Base-by-base conservation (phyloP, 2,888 invertebrate genomes). In the Bedellia somnulentella region DNA sequence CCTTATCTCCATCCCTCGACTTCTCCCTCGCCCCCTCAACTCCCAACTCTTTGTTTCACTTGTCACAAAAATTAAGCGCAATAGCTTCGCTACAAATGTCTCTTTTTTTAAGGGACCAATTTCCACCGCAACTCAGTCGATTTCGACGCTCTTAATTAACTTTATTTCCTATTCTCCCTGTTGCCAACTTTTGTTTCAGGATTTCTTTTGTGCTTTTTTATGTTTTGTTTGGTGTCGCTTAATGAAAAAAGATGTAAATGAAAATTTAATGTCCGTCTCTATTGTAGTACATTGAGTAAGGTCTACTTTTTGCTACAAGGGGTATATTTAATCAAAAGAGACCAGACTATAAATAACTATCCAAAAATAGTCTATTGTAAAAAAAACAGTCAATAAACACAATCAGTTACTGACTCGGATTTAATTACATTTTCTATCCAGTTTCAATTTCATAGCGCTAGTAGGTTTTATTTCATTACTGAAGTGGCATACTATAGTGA, bases 21-120 rank as follows among this genome's bases (percentile, higher is more conserved):
- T n/a, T n/a, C n/a, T n/a, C n/a, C n/a, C n/a, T n/a, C n/a, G n/a
- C 60, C 60, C 61, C 46, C 39, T 34, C 33, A 41, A 38, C 35
- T 32, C 44, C 44, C 42, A 42, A 34, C 15, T 13, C 27, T 12
- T 73, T 73, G 75, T 75, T 73, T 73, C 70, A 68, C 71, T 73
- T 71, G 73, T 73, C 75, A 67, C 73, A 71, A 71, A 75, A 75
- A 75, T 75, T 75, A 75, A 71, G 66, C 70, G 70, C 70, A 71
- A 70, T 70, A 66, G 63, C 67, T 62, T 50, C 48, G 67, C 70
- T 68, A 73, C 73, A 73, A 73, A 73, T 71, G 70, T 70, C 67
- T 70, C 68, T 63, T 68, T 30, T 71, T 73, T 73, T 68, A 73
- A 70, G 59, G 62, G 66, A 59, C 68, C 70, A 73, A 73, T 73